Conservation (phyloP, 37 sponge, comb jelly and placozoan species). For the Beroe forskalii region DNA sequence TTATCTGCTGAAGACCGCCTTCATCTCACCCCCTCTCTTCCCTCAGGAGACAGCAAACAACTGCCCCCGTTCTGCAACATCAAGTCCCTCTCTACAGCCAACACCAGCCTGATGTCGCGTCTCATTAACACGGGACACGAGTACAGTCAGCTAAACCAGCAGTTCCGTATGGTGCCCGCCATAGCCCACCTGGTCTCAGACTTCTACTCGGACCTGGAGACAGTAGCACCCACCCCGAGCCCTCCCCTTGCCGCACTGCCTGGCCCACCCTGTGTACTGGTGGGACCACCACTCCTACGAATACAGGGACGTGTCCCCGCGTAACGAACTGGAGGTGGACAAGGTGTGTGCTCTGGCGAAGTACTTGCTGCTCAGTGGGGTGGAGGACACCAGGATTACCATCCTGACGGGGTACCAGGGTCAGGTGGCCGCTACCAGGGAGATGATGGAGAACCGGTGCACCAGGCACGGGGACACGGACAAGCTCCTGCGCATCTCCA, state of each 20-base stretch:
- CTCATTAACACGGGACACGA: background rate
- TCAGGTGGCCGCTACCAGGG: constrained; percentile 41
- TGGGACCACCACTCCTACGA: constrained; percentile 28
- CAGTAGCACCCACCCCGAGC: background rate
- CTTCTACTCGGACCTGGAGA: constrained; percentile 1
- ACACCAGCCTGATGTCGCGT: constrained; percentile 41
- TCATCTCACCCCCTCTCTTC: too few relatives aligned
- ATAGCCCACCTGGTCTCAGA: constrained; percentile 17
- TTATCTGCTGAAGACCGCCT: too few relatives aligned
- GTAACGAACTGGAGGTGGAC: constrained; percentile 42
- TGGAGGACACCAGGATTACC: background rate
- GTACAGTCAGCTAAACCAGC: background rate
- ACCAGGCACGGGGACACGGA: background rate
- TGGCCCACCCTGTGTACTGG: constrained; percentile 14
- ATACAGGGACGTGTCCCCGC: constrained; percentile 4
- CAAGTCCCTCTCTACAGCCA: background rate
- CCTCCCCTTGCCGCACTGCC: background rate
- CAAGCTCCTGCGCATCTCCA: background rate
- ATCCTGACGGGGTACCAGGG: constrained; percentile 37
- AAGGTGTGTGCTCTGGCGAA: constrained; percentile 1
- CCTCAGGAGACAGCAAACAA: constrained; percentile 23
- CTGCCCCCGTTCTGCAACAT: constrained; percentile 54
- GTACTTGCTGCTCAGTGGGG: background rate
- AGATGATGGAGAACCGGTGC: background rate
- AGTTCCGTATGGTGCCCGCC: constrained; percentile 42